phyloP scores from a whole-genome alignment of 2,888 invertebrate genomes.

The Eurytoma adleriae region DNA sequence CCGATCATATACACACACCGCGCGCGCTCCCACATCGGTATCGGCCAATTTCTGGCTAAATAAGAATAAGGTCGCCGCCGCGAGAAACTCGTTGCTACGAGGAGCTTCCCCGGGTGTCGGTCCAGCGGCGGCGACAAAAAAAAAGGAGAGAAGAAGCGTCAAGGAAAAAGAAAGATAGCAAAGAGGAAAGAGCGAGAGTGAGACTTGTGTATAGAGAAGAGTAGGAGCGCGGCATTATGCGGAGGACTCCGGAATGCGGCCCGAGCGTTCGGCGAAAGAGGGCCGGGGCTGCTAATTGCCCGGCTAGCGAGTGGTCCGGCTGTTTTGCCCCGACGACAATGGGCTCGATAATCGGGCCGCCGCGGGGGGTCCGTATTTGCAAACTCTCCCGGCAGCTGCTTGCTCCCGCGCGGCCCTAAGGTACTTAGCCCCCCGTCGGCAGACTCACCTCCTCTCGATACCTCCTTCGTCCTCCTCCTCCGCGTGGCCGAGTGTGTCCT shows the following conservation, averaged over 20 bases:
- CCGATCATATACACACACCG: background rate
- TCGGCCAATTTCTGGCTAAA: slow-evolving; percentile 51
- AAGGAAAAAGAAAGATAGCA: slow-evolving; percentile 9
- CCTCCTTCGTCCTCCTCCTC: background rate
- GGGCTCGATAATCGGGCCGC: slow-evolving; percentile 45
- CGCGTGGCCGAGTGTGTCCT: too few relatives aligned
- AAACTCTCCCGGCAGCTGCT: background rate
- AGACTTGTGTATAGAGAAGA: background rate
- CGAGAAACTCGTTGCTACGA: slow-evolving; percentile 19
- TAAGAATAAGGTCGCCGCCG: slow-evolving; percentile 45
- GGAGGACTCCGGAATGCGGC: background rate
- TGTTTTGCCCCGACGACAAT: slow-evolving; percentile 51
- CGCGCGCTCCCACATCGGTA: background rate
- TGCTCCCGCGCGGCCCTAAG: background rate
- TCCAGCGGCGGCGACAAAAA: slow-evolving; percentile 18
- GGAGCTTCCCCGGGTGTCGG: background rate
- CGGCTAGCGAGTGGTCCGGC: slow-evolving; percentile 6
- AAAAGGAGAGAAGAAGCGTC: background rate
- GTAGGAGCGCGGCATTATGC: background rate
- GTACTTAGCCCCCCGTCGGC: background rate
- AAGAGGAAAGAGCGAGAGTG: slow-evolving; percentile 34
- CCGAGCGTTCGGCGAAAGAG: slow-evolving; percentile 30
- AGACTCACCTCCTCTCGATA: background rate
- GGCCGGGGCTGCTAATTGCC: slow-evolving; percentile 24
- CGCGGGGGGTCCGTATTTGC: slow-evolving; percentile 39